These are phyloP conservation scores for Phortica okadai DNA, from an alignment of 2,888 invertebrate species.

Conservation along the genomic window DNA sequence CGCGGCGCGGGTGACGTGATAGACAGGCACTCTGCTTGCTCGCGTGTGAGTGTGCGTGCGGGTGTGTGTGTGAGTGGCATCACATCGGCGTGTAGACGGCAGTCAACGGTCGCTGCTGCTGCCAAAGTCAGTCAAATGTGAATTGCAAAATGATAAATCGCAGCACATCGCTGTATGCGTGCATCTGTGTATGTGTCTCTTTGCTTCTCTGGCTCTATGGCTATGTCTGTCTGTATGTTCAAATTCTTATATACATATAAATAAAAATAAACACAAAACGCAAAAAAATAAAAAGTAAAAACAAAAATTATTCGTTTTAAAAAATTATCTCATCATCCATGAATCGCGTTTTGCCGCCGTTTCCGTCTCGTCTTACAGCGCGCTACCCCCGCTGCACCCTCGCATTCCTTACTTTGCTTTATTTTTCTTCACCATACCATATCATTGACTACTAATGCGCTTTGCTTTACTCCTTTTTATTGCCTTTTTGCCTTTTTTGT, in stretches of 20 bases:
- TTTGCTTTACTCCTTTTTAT: background rate
- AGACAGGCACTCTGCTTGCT: background rate
- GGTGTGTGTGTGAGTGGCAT: background rate
- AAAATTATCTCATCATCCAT: conserved; percentile 61
- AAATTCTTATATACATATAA: background rate
- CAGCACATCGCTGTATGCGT: background rate
- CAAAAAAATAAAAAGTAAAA: conserved; percentile 4
- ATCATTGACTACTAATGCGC: no score
- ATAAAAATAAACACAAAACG: background rate
- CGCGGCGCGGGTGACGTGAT: background rate
- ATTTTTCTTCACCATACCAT: background rate
- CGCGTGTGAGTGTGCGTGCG: background rate
- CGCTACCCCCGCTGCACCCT: no score
- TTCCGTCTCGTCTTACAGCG: no score
- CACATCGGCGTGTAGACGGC: no score
- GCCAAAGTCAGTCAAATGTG: conserved; percentile 9
- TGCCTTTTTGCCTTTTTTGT: conserved; percentile 33
- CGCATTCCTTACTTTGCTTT: background rate
- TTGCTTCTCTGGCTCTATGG: background rate
- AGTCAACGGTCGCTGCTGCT: no score
- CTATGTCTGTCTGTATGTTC: background rate
- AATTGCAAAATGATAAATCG: conserved; percentile 1
- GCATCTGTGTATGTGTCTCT: no score
- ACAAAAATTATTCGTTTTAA: conserved; percentile 35
- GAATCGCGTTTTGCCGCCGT: background rate